Base-by-base conservation (phyloP, 2,888 invertebrate species). In the Phoronis australis region DNA sequence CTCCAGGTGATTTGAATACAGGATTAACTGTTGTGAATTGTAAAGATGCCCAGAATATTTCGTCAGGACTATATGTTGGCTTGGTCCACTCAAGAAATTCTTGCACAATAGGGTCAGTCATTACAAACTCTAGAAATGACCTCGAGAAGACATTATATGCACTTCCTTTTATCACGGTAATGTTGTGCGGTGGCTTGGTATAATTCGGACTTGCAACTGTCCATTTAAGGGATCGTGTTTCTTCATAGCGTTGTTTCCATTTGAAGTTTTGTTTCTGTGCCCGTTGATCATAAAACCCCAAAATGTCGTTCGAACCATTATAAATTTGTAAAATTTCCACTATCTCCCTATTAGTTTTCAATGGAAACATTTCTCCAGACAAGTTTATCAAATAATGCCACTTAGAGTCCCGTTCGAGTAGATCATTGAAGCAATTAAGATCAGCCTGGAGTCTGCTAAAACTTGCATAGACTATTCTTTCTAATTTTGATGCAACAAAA, bases 331-430 rank as follows among this genome's bases (percentile, higher is more conserved):
- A 45, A 31, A 68, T 64, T 45, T 62, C 48, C 23, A 69, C 70
- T 31, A 71, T 52, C 51, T 71, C 69, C 5, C 43, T 24, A 54
- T 72, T 71, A 1, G 66, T 62, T 54, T 64, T 64, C 4, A 72
- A 46, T 3, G 71, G 69, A 41, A 69, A 58, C 46, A 64, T 66
- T 24, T 64, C 61, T 12, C 63, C 61, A 2, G 68, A 64, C 31
- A 68, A 46, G 51, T 72, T 72, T 40, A 72, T 52, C n/a, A 69
- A 48, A 54, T 72, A 72, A 44, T 60, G 62, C 69, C 70, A 70
- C 2, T 46, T 22, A 25, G 5, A 22, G 15, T 4, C 26, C 4
- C 40, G 37, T 2, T 51, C 42, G 9, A 63, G 18, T 20, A 61
- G 52, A 39, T 68, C 68, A 5, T 48, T 20, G 57, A 65, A 59